Percentiles rank a stretch among this genome's conserved stretches.
These are phyloP conservation scores for Sorex araneus DNA, from an alignment of 2,113 vertebrate genomes.

Conservation along the genomic window DNA sequence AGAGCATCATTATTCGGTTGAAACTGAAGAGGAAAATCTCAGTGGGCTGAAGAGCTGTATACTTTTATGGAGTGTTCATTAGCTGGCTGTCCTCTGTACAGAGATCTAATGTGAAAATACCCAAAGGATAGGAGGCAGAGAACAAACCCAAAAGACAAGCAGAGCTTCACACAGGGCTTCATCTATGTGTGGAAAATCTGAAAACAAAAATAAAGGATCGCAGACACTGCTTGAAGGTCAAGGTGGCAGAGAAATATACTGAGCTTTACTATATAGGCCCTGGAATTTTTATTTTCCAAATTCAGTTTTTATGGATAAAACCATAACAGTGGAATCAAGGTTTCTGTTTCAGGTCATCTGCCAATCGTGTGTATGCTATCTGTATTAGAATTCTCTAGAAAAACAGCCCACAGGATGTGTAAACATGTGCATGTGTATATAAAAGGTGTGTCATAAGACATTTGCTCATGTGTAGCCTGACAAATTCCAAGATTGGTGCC, in stretches of 20 bases:
- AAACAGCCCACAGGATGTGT: slow-evolving; percentile 1
- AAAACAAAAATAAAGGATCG: background rate
- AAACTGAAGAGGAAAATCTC: slow-evolving; percentile 42
- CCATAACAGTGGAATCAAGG: background rate
- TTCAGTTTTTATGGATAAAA: background rate
- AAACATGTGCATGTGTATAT: background rate
- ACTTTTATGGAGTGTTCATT: slow-evolving; percentile 41
- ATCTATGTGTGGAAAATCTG: background rate
- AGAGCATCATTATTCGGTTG: slow-evolving; percentile 60
- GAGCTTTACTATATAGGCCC: background rate
- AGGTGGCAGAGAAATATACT: background rate
- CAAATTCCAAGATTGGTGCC: background rate
- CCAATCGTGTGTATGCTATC: background rate
- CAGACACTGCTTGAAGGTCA: background rate
- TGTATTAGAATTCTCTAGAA: slow-evolving; percentile 6
- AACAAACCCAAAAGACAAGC: background rate
- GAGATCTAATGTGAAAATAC: background rate
- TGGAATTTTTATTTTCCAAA: background rate
- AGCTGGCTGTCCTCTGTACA: slow-evolving; percentile 21
- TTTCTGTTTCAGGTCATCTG: slow-evolving; percentile 27
- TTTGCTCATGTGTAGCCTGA: background rate
- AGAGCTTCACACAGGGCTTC: background rate
- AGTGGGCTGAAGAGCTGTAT: slow-evolving; percentile 29
- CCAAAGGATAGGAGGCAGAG: background rate
- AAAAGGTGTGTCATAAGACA: background rate